phyloP scores from a whole-genome alignment of 2,888 invertebrate genomes.

The Plagodis pulveraria region DNA sequence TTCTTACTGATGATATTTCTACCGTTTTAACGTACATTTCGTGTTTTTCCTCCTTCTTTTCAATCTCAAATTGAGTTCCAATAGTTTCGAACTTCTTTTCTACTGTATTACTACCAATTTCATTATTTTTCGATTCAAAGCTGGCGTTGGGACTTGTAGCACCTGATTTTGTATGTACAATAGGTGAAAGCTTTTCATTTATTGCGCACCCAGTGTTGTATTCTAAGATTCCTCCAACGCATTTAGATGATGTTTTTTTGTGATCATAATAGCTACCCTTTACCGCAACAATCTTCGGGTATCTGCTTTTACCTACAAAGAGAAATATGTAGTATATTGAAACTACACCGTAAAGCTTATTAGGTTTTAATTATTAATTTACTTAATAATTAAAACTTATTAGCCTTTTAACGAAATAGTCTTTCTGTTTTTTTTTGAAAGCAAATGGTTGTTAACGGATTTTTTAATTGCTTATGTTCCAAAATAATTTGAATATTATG shows the following conservation, averaged over 20 bases:
- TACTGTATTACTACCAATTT: constrained; percentile 51
- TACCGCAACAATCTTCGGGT: constrained; percentile 15
- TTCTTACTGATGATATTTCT: constrained; percentile 18
- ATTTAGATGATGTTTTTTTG: constrained; percentile 64
- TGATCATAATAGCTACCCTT: constrained; percentile 47
- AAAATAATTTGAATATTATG: too few species aligned
- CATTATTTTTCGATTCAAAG: constrained; percentile 41
- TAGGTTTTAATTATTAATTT: too few species aligned
- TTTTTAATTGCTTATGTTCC: too few species aligned
- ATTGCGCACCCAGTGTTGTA: constrained; percentile 44
- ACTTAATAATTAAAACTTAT: too few species aligned
- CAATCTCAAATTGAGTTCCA: constrained; percentile 52
- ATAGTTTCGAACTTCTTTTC: constrained; percentile 41
- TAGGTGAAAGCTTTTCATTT: constrained; percentile 63
- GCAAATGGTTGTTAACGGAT: too few species aligned
- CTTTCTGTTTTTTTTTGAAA: too few species aligned
- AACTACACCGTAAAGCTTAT: too few species aligned
- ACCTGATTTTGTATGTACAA: constrained; percentile 54
- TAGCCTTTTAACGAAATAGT: too few species aligned
- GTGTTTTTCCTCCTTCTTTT: constrained; percentile 9
- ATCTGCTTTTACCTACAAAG: constrained; percentile 51
- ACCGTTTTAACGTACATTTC: background rate
- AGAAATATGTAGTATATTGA: constrained; percentile 8
- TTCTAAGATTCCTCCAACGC: constrained; percentile 56
- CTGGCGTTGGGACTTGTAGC: constrained; percentile 51